Evolutionary conservation across 2,888 invertebrate species (phyloP), one percentile per base, ranked within the genome.

Genomic region (Coremacera marginata): DNA sequence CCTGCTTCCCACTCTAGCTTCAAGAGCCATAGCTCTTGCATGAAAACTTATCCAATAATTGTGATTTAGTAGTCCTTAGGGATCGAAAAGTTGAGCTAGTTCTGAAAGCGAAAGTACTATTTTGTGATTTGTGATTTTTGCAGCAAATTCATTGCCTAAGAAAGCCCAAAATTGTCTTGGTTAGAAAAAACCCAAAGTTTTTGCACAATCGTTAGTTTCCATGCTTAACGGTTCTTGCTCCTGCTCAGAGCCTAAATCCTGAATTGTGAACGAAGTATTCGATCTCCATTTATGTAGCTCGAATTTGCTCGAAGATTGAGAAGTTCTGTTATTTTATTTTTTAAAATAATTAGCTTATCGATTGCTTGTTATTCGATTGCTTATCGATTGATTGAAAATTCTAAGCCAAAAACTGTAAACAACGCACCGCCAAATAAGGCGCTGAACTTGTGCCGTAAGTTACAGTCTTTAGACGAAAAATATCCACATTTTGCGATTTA

Each of bases 11-110:
- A n/a, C n/a, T n/a, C n/a, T n/a, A n/a, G n/a, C 8, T 67, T 70
- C 8, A 75, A 55, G 5, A 72, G 65, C 76, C 70, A 71, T 19
- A 78, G 34, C n/a, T 78, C 75, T 70, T n/a, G n/a, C n/a, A n/a
- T n/a, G n/a, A n/a, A n/a, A n/a, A n/a, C n/a, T n/a, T n/a, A n/a
- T n/a, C n/a, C 76, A 11, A 78, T 44, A 5, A 78, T 62, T 5
- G 72, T 31, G 14, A 78, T 68, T 78, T 57, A 78, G 67, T 19
- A 78, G 25, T 1, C 78, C 78, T 0, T 74, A 60, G 7, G 78
- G 63, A 25, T 78, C 72, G 63, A 78, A 78, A 3, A 78, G 51
- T 8, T 72, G 60, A 14, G 72, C 72, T 7, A 76, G 68, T 16
- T 73, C 78, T 3, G 76, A 70, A 0, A 78, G 27, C n/a, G n/a